phyloP scores from a whole-genome alignment of 2,888 invertebrate genomes.

The Caradrina kadenii region DNA sequence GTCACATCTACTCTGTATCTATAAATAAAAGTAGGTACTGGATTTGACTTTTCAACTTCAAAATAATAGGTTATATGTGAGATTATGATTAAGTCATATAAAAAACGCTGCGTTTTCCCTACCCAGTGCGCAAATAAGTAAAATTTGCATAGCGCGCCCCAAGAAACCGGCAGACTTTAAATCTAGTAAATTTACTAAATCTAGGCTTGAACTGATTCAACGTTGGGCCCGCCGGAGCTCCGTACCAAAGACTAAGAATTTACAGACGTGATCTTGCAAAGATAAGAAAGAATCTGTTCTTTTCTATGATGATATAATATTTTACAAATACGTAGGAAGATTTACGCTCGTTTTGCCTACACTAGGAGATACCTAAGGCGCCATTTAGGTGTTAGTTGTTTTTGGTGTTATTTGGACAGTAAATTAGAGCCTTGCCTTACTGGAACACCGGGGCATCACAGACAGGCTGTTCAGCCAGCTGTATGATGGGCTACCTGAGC shows the following conservation, averaged over 20 bases:
- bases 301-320: not conserved
- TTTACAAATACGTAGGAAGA: not conserved
- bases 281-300: not conserved
- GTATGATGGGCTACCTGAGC: no score
- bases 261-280: conserved; percentile 34
- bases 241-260: conserved; percentile 74
- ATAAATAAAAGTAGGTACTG: no score
- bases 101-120: conserved; percentile 52
- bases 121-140: conserved; percentile 70
- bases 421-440: no score
- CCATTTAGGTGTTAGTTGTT: no score
- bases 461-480: no score
- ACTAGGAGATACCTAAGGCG: not conserved
- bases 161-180: conserved; percentile 87
- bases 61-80: not conserved
- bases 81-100: not conserved
- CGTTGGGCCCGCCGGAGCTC: conserved; percentile 77
- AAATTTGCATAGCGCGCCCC: conserved; percentile 86
- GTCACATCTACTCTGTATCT: no score
- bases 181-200: conserved; percentile 88
- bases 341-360: not conserved
- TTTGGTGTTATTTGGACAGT: no score
- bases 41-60: not conserved
- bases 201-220: conserved; percentile 86
- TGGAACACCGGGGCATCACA: no score